These are phyloP conservation scores for Drosophila infuscata DNA, from an alignment of 2,888 invertebrate genomes.

Conservation along the genomic window DNA sequence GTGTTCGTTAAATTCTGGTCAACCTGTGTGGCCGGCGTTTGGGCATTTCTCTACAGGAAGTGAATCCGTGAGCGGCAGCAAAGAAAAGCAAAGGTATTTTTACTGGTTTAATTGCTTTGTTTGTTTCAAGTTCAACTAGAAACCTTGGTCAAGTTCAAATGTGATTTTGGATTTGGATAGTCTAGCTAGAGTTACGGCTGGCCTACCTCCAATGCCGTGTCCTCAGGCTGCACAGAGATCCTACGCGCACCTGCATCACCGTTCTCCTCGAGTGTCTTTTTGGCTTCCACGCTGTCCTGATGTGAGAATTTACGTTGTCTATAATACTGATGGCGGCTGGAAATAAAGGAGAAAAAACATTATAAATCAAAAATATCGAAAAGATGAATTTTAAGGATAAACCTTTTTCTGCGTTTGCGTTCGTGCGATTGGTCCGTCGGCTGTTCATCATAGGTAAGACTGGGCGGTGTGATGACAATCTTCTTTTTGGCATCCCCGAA, in stretches of 20 bases:
- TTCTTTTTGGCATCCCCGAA: slow-evolving; percentile 85
- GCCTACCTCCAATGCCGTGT: slow-evolving; percentile 89
- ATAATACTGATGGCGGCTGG: slow-evolving; percentile 88
- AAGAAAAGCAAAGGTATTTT: slow-evolving; percentile 55
- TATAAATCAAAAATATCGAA: no score
- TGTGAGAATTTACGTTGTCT: slow-evolving; percentile 91
- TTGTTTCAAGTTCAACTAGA: neutral
- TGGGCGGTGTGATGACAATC: slow-evolving; percentile 84
- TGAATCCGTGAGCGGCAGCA: slow-evolving; percentile 56
- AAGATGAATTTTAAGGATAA: no score
- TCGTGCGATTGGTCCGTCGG: slow-evolving; percentile 85
- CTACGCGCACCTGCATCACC: slow-evolving; percentile 85
- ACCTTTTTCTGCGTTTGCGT: slow-evolving; percentile 86
- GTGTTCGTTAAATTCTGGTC: slow-evolving; percentile 34
- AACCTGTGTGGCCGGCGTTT: slow-evolving; percentile 75
- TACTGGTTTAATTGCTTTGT: slow-evolving; percentile 26
- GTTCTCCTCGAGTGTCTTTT: slow-evolving; percentile 82
- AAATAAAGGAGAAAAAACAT: neutral
- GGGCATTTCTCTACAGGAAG: slow-evolving; percentile 73
- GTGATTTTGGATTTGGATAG: neutral
- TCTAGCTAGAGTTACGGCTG: slow-evolving; percentile 45
- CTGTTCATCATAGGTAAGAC: slow-evolving; percentile 82
- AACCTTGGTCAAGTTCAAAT: neutral
- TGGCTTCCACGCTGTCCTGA: slow-evolving; percentile 88
- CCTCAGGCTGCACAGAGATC: slow-evolving; percentile 90